These are phyloP conservation scores for Orussus abietinus DNA, from an alignment of 1,140 invertebrate species.

Conservation along the genomic window DNA sequence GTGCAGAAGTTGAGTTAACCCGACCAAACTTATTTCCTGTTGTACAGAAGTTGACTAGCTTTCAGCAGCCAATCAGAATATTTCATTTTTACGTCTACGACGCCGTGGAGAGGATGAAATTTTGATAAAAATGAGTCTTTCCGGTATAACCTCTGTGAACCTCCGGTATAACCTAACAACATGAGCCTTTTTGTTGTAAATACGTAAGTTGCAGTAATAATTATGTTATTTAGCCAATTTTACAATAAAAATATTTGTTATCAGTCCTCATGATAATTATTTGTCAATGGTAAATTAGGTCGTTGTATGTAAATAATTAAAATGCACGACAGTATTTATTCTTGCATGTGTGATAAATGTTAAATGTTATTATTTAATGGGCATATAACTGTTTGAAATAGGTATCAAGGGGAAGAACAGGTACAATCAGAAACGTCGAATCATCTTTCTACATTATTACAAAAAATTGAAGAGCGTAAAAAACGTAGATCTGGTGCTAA, in stretches of 20 bases:
- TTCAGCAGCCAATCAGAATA: too few relatives aligned
- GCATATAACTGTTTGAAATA: too few relatives aligned
- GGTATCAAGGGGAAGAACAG: constrained; percentile 50
- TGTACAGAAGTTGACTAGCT: too few relatives aligned
- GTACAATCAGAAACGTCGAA: constrained; percentile 33
- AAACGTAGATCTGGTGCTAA: constrained; percentile 30
- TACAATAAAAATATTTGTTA: constrained; percentile 11
- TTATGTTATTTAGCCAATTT: constrained; percentile 8
- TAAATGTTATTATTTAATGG: constrained; percentile 11
- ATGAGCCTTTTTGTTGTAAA: constrained; percentile 57
- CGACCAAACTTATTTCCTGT: too few relatives aligned
- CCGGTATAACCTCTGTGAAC: too few relatives aligned
- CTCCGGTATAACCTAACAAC: constrained; percentile 1
- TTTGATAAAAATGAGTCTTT: too few relatives aligned
- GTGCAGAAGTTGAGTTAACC: too few relatives aligned
- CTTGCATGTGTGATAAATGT: constrained; percentile 3
- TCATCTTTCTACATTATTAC: constrained; percentile 57
- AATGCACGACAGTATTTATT: too few relatives aligned
- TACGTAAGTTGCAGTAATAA: constrained; percentile 35
- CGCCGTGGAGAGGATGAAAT: too few relatives aligned
- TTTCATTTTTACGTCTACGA: too few relatives aligned
- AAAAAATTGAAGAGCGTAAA: constrained; percentile 58
- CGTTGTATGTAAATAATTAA: constrained; percentile 16
- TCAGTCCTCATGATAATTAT: constrained; percentile 3
- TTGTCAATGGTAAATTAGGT: constrained; percentile 17